Percentiles rank a stretch among this genome's conserved stretches.
Evolutionary conservation across 2,797 vertebrate species (phyloP).

Genomic region (Eulemur coronatus): DNA sequence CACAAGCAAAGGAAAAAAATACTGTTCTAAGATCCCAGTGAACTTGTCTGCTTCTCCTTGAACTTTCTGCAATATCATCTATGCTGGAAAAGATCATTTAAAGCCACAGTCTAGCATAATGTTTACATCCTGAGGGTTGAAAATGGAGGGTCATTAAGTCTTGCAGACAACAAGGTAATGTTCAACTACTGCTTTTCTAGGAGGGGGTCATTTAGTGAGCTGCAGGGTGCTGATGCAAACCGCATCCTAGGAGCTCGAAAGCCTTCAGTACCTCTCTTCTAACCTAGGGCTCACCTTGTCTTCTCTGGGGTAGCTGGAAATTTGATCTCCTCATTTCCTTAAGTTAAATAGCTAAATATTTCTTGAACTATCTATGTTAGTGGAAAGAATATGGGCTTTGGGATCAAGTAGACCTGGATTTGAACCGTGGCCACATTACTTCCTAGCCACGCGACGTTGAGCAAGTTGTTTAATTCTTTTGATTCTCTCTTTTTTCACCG

Average conservation of each 20-base stretch:
- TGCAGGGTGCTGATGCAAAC: neutral
- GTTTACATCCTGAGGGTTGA: neutral
- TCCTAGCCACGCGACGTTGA: neutral
- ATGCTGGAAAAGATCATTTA: neutral
- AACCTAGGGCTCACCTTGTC: conserved; percentile 12
- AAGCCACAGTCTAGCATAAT: neutral
- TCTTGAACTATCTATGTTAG: neutral
- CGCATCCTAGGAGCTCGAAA: accelerated
- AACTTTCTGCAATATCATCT: neutral
- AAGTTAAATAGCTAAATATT: neutral
- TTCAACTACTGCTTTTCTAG: neutral
- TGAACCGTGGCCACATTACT: neutral
- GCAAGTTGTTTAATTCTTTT: neutral
- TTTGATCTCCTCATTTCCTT: neutral
- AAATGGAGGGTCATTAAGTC: conserved; percentile 17
- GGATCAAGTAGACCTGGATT: neutral
- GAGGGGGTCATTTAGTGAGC: neutral
- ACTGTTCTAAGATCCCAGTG: neutral
- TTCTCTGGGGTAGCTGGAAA: neutral
- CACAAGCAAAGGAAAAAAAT: neutral
- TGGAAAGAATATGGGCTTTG: neutral
- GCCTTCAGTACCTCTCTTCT: neutral
- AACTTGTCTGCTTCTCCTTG: neutral
- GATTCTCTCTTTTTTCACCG: neutral
- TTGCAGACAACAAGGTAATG: neutral